Conservation (phyloP, 2,888 invertebrate species). For the Congeria kusceri region DNA sequence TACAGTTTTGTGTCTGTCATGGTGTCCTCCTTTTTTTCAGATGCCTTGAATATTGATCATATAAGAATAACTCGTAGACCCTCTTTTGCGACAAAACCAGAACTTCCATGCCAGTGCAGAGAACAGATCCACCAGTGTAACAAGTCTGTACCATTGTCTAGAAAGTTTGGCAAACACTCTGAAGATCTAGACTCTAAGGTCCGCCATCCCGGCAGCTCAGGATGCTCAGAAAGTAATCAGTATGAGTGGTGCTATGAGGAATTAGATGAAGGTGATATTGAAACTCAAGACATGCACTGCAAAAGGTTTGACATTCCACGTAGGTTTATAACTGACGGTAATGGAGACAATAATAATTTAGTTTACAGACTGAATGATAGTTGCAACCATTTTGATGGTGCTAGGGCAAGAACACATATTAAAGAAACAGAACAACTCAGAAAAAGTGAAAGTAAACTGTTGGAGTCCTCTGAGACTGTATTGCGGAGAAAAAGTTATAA, state of each 20-base stretch:
- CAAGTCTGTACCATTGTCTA: conserved; percentile 43
- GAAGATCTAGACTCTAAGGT: background rate
- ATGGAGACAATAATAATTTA: background rate
- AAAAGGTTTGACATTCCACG: background rate
- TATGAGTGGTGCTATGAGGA: conserved; percentile 11
- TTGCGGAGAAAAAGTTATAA: conserved; percentile 26
- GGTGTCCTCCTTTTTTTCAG: conserved; percentile 58
- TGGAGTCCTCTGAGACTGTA: background rate
- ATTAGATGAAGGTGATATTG: background rate
- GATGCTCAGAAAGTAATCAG: background rate
- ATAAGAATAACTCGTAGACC: conserved; percentile 17
- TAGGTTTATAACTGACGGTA: background rate
- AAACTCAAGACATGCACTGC: background rate
- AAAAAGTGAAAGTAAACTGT: too few species aligned
- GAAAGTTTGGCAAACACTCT: conserved; percentile 7
- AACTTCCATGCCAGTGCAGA: background rate
- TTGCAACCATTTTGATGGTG: too few species aligned
- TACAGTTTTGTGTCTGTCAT: too few species aligned
- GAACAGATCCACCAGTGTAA: conserved; percentile 3
- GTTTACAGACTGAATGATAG: background rate
- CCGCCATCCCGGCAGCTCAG: background rate
- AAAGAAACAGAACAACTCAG: too few species aligned
- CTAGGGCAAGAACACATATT: background rate
- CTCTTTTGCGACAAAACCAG: background rate
- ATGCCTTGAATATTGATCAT: conserved; percentile 76